Evolutionary conservation across 2,888 invertebrate genomes (phyloP), one percentile per base, ranked within the genome.

Genomic region (Zootermopsis nevadensis): DNA sequence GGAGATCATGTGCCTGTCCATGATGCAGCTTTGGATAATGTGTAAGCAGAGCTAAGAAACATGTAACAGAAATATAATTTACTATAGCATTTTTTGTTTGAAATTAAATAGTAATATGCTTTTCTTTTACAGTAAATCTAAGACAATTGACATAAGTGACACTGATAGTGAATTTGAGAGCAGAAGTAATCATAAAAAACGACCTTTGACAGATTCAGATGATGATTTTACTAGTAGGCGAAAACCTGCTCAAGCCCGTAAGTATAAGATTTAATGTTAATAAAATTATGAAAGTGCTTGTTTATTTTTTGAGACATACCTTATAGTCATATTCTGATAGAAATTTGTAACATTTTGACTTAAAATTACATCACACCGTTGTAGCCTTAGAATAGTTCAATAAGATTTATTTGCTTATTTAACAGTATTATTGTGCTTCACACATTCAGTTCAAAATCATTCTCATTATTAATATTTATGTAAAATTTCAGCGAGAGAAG

Each of bases 161-260:
- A 85, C 86, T 35, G 84, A 84, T 30, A 84, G 85, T 53, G 83
- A 83, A 19, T 84, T 85, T 82, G 85, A 79, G n/a, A 38, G 15
- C 7, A 60, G n/a, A 27, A 72, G 79, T 38, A 82, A 76, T 22
- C 22, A 30, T 31, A 76, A 24, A 30, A 84, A 84, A 72, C 79
- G 42, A 66, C 42, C 42, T 30, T 12, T 35, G 24, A 19, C 72
- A 38, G 79, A 79, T 27, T 79, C 79, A 22, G 79, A 79, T 60
- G 66, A 79, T 19, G 79, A 79, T 10, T 10, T 55, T 3, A 24
- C 30, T 48, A 30, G 24, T 27, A 77, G 55, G 33, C 66, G 31
- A 8, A 66, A 79, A 35, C 27, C 79, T 35, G 2, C 79, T 55
- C 4, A 27, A 12, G 2, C 60, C n/a, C 7, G 60, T 60, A 60